Conservation (phyloP, 2,113 vertebrate genomes). For the Microtus pennsylvanicus region DNA sequence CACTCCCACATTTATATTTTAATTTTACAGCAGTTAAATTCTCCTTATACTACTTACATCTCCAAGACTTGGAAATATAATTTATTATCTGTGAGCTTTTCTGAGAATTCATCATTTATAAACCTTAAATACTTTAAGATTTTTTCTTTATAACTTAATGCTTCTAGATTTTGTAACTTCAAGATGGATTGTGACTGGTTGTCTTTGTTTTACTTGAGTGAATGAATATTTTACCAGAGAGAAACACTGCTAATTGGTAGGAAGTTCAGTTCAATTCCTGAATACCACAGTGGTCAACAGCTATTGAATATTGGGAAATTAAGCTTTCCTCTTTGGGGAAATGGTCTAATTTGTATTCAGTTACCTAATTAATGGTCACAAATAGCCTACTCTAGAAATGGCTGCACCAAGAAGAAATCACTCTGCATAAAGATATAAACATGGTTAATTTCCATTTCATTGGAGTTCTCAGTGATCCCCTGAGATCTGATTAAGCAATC, state of each 20-base stretch:
- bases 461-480: background rate
- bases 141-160: background rate
- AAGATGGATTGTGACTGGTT: background rate
- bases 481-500: slow-evolving; percentile 55
- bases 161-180: background rate
- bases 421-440: slow-evolving; percentile 30
- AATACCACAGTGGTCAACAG: background rate
- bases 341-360: slow-evolving; percentile 40
- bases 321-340: slow-evolving; percentile 18
- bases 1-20: background rate
- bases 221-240: background rate
- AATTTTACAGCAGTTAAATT: background rate
- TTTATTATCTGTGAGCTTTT: background rate
- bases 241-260: background rate
- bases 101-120: background rate
- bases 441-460: slow-evolving; percentile 47
- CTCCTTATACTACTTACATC: background rate
- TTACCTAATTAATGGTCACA: slow-evolving; percentile 60
- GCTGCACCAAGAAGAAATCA: background rate
- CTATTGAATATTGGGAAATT: slow-evolving; percentile 52
- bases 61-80: background rate
- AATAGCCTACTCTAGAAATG: slow-evolving; percentile 44
- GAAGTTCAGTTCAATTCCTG: background rate
- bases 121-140: background rate
- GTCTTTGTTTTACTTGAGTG: background rate